These are phyloP conservation scores for Malacoraja senta DNA, from an alignment of 2,797 vertebrate species.

Conservation along the genomic window DNA sequence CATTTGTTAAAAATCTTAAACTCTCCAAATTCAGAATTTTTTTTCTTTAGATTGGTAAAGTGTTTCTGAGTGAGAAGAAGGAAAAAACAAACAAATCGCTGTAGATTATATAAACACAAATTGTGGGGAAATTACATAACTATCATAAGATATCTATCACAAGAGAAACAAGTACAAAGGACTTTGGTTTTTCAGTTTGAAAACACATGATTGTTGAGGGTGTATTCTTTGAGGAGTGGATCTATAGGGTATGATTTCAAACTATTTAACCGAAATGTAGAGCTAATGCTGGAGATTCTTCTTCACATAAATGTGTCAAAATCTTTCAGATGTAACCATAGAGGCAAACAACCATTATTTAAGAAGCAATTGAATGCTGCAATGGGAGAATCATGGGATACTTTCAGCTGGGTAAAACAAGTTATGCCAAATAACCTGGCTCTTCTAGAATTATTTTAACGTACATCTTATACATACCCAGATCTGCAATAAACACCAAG, in stretches of 20 bases:
- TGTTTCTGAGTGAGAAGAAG: not conserved
- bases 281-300: not conserved
- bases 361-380: not conserved
- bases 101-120: not conserved
- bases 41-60: not conserved
- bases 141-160: not conserved
- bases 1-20: not conserved
- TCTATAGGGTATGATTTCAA: not conserved
- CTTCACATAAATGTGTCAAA: not conserved
- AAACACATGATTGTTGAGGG: not conserved
- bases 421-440: not conserved
- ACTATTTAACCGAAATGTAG: not conserved
- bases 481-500: not conserved
- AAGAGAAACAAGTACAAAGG: not conserved
- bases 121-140: not conserved
- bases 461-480: not conserved
- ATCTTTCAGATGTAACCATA: not conserved
- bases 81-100: not conserved
- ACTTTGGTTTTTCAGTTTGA: not conserved
- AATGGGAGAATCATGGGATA: not conserved
- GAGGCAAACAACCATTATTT: not conserved
- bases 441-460: not conserved
- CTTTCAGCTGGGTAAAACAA: not conserved
- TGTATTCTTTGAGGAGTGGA: not conserved
- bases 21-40: not conserved